Evolutionary conservation across 2,113 vertebrate genomes (phyloP), one percentile per base, ranked within the genome.

Genomic region (Marmota flaviventris): DNA sequence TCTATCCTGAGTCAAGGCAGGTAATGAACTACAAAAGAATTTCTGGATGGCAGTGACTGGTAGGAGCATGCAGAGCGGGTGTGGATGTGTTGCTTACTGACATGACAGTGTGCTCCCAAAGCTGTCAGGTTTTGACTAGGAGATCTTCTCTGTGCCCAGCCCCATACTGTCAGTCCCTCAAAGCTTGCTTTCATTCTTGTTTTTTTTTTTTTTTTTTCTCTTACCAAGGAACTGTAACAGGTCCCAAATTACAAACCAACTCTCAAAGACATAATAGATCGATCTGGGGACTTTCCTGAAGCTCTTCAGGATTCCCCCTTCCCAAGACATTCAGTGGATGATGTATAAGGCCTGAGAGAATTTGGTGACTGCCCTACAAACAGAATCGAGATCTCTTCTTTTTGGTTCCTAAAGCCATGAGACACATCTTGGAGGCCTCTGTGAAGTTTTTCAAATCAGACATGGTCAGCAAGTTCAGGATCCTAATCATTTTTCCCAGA

Each of bases 401-500:
- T 2, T 4, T 70, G 10, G 0, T 7, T 17, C 0, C 4, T 1
- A 6, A 11, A 2, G 8, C 4, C 3, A 0, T 2, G 16, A 72
- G 73, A 0, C 22, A 29, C 4, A 1, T 17, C 9, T 5, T 22
- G 92, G 22, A 0, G 1, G 2, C 5, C 4, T 37, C 1, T 8
- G 4, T 25, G 81, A 98, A 97, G 58, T 2, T 13, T 73, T 96
- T 90, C 94, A 98, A 25, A 1, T 95, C 96, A 9, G 20, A 4
- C 4, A 53, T 1, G 11, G 92, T 82, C 87, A 94, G 45, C 25
- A 63, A 2, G 9, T 56, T 69, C 67, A 97, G 79, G 22, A 77
- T 27, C 45, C 8, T 48, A 0, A n/a, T 95, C 61, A 98, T 97
- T 67, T 97, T 94, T 2, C 84, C 76, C 32, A 97, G 94, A 51